Evolutionary conservation across 2,797 vertebrate species (phyloP).

Genomic region (Peromyscus aztecus): DNA sequence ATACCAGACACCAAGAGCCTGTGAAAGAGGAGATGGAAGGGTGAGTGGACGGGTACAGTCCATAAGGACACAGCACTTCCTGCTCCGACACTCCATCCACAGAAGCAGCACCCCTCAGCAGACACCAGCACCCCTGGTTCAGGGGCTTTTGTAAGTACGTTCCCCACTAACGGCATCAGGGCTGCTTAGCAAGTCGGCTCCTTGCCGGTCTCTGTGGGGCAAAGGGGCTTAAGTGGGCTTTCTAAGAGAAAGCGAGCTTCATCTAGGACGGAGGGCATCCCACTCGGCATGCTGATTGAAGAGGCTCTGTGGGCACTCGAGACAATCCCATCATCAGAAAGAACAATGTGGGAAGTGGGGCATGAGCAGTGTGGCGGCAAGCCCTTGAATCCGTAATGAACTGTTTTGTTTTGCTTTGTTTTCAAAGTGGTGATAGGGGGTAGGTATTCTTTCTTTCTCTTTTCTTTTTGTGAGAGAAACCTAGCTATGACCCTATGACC

Average conservation of each 20-base stretch:
- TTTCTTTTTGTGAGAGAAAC: neutral
- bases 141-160: too few relatives aligned
- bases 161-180: neutral
- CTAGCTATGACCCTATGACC: neutral
- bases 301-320: neutral
- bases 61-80: neutral
- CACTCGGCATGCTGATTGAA: neutral
- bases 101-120: neutral
- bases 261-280: neutral
- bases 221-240: neutral
- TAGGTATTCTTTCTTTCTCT: neutral
- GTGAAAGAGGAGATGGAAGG: neutral
- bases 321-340: neutral
- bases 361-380: neutral
- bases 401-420: slow-evolving; percentile 14
- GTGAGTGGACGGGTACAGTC: neutral
- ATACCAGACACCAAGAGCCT: neutral
- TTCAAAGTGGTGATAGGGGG: neutral
- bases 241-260: neutral
- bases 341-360: neutral
- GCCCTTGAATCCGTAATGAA: neutral
- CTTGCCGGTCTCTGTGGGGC: neutral
- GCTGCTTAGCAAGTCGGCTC: neutral
- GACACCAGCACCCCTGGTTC: neutral
- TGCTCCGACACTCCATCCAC: neutral